A percentile compares a stretch with the other conserved stretches of the same genome.
phyloP scores from a whole-genome alignment of 1,140 invertebrate species.

The Pachypsylla venusta region DNA sequence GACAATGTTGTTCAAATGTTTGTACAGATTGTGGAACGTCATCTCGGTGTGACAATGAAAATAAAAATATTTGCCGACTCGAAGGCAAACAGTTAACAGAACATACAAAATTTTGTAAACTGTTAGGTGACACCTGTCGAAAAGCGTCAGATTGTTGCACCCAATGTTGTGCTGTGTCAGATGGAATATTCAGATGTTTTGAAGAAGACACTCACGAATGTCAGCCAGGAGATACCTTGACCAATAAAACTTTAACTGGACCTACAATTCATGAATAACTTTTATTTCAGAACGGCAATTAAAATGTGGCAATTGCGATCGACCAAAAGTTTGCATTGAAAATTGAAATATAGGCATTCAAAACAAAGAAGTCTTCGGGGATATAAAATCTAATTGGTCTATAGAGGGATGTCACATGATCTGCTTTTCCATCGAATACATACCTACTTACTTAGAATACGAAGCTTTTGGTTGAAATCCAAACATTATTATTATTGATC shows the following conservation, averaged over 20 bases:
- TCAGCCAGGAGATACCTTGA: not conserved
- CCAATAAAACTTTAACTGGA: not conserved
- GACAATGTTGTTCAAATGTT: not conserved
- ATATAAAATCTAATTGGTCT: too few relatives aligned
- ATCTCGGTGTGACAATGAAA: not conserved
- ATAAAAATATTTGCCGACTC: not conserved
- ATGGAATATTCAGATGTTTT: not conserved
- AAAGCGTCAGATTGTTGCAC: constrained; percentile 5
- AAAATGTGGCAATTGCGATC: too few relatives aligned
- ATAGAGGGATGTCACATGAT: too few relatives aligned
- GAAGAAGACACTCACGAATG: not conserved
- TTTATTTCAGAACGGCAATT: too few relatives aligned
- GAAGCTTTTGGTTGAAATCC: too few relatives aligned
- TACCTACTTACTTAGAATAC: too few relatives aligned
- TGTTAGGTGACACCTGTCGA: not conserved
- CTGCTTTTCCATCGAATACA: too few relatives aligned
- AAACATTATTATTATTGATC: too few relatives aligned
- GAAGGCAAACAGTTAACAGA: not conserved
- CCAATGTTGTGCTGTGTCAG: not conserved
- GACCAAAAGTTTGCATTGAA: too few relatives aligned
- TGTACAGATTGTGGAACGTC: not conserved
- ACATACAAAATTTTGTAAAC: not conserved
- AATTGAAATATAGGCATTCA: too few relatives aligned
- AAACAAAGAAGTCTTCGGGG: too few relatives aligned
- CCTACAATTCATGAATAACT: too few relatives aligned